Percentiles rank a stretch among this genome's conserved stretches.
These are phyloP conservation scores for Brachyptera putata DNA, from an alignment of 2,888 invertebrate species.

Conservation along the genomic window DNA sequence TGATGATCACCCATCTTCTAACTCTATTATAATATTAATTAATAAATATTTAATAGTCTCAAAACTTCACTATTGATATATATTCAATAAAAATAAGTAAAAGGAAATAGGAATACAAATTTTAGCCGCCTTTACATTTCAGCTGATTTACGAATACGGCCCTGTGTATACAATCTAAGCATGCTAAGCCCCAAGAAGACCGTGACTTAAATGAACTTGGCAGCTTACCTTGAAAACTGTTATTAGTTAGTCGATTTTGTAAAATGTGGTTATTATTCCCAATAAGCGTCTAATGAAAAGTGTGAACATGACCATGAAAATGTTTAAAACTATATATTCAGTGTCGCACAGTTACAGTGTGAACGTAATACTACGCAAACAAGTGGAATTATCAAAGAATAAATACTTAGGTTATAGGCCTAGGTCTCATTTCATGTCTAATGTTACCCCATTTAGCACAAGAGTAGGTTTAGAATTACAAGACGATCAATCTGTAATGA, in stretches of 20 bases:
- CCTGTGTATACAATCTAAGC: too few species aligned
- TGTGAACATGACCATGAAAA: neutral
- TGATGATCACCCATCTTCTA: constrained; percentile 10
- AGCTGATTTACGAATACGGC: too few species aligned
- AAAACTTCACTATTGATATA: neutral
- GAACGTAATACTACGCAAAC: neutral
- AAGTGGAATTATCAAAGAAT: neutral
- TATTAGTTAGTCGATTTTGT: too few species aligned
- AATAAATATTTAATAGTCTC: neutral
- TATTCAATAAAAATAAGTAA: neutral
- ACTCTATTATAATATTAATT: neutral
- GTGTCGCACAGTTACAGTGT: neutral
- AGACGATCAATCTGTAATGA: too few species aligned
- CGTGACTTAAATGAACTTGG: too few species aligned
- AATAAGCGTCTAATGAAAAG: too few species aligned
- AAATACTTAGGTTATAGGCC: neutral
- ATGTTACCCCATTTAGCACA: neutral
- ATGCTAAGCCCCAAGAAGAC: too few species aligned
- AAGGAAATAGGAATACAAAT: too few species aligned
- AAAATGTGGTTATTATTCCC: too few species aligned
- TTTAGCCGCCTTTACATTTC: too few species aligned
- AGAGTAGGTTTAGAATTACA: too few species aligned
- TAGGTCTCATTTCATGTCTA: neutral
- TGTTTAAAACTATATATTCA: neutral
- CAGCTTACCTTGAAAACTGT: too few species aligned